phyloP scores from a whole-genome alignment of 2,888 invertebrate genomes.

The Rhamphomyia laevipes region DNA sequence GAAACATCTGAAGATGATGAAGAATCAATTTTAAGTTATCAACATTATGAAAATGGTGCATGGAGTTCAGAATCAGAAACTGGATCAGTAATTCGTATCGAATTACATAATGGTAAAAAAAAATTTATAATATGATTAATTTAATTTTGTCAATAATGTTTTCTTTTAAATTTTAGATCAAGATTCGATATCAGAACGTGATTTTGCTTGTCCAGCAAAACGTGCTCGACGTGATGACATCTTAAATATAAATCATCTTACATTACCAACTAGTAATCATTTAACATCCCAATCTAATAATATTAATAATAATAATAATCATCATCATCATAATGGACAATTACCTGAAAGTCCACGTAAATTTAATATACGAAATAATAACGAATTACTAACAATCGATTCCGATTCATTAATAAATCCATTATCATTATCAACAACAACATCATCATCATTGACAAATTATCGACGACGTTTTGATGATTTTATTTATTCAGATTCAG shows the following conservation, averaged over 20 bases:
- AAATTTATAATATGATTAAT: neutral
- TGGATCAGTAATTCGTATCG: conserved; percentile 66
- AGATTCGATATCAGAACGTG: conserved; percentile 50
- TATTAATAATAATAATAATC: neutral
- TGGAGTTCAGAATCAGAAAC: conserved; percentile 62
- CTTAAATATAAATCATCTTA: conserved; percentile 6
- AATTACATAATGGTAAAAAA: conserved; percentile 37
- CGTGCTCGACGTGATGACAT: conserved; percentile 50
- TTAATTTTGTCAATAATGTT: neutral
- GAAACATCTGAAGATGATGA: conserved; percentile 72
- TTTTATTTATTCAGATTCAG: conserved; percentile 35
- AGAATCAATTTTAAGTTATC: conserved; percentile 30
- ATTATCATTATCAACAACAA: neutral
- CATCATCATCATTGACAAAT: conserved; percentile 1
- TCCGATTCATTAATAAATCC: neutral
- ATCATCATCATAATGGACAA: neutral
- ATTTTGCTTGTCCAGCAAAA: conserved; percentile 64
- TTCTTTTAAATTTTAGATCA: conserved; percentile 24
- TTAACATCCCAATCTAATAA: neutral
- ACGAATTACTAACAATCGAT: neutral
- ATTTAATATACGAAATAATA: neutral
- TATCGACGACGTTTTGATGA: conserved; percentile 31
- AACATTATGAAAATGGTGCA: conserved; percentile 23
- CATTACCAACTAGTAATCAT: conserved; percentile 7
- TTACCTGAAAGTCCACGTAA: neutral